Conservation (phyloP, 92 coral and sea anemone genomes). For the Galaxea fascicularis region DNA sequence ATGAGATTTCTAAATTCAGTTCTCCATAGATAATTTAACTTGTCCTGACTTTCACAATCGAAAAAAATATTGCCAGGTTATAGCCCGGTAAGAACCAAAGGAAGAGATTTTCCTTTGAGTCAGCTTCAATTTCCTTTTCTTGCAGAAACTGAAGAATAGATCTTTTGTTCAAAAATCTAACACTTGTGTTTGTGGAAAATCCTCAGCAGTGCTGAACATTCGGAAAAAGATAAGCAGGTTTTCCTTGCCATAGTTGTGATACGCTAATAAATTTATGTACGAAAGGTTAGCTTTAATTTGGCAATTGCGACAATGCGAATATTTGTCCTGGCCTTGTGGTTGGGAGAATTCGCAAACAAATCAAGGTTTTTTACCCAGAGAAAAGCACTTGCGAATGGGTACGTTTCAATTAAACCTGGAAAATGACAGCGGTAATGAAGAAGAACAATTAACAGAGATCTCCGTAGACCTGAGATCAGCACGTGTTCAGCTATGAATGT, state of each 20-base stretch:
- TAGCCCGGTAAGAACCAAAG: background rate
- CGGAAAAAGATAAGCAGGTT: background rate
- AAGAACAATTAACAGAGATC: constrained; percentile 14
- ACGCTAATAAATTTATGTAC: constrained; percentile 49
- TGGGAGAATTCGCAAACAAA: constrained; percentile 34
- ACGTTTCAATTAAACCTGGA: background rate
- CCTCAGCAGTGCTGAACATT: constrained; percentile 14
- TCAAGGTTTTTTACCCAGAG: background rate
- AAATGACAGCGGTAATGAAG: constrained; percentile 18
- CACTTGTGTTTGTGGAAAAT: background rate
- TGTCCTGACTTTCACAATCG: constrained; percentile 19
- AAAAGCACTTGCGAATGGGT: background rate
- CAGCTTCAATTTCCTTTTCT: background rate
- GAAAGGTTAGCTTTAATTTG: constrained; percentile 33
- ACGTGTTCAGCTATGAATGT: background rate
- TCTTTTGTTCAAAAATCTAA: background rate
- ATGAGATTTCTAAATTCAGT: background rate
- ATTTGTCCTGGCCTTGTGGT: constrained; percentile 31
- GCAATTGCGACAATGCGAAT: constrained; percentile 40
- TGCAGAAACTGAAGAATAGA: background rate
- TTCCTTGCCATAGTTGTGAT: constrained; percentile 17
- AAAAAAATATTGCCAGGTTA: constrained; percentile 2
- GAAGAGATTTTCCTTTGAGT: background rate
- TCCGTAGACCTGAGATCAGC: background rate
- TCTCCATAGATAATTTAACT: constrained; percentile 26